These are phyloP conservation scores for Leucopternis melanops DNA, from an alignment of 2,113 vertebrate genomes.

Conservation along the genomic window DNA sequence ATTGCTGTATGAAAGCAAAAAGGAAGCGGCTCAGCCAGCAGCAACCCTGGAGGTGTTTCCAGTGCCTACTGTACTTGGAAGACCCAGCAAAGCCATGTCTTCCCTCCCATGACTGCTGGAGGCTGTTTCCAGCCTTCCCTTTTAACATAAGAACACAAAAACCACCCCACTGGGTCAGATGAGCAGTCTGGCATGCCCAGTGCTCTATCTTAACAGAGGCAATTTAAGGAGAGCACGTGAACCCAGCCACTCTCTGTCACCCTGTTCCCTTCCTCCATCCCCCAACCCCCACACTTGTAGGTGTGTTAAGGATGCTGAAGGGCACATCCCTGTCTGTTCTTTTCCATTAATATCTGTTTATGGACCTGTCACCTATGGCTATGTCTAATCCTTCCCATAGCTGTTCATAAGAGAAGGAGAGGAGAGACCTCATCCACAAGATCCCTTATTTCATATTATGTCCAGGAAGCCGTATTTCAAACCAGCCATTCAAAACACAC, in stretches of 20 bases:
- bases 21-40: not conserved
- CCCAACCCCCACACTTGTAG: not conserved
- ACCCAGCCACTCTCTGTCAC: not conserved
- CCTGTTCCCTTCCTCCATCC: not conserved
- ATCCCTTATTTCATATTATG: not conserved
- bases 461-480: not conserved
- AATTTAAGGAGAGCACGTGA: not conserved
- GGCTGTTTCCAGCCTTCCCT: not conserved
- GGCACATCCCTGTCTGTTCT: not conserved
- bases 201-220: not conserved
- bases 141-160: not conserved
- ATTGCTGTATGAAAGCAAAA: conserved; percentile 13
- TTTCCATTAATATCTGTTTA: not conserved
- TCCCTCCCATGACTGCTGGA: not conserved
- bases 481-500: not conserved
- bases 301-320: not conserved
- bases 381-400: not conserved
- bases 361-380: not conserved
- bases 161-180: rapidly evolving
- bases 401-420: not conserved
- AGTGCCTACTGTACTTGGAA: not conserved
- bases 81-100: not conserved
- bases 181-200: not conserved
- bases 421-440: not conserved
- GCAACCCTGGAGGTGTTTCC: not conserved